phyloP scores from a whole-genome alignment of 2,888 invertebrate species.

The Eremobia ochroleuca region DNA sequence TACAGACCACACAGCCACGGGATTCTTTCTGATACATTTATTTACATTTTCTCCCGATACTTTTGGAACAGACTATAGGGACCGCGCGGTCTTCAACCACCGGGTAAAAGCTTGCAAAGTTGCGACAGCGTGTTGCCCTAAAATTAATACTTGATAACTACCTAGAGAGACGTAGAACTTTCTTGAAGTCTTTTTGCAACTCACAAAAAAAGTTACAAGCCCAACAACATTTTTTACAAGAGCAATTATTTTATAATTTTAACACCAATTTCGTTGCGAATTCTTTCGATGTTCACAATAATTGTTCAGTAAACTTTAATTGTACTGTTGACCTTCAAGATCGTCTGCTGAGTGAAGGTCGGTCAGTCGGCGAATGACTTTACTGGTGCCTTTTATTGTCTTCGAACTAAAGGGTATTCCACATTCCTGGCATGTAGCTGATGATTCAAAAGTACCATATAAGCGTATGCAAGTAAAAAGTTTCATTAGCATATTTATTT shows the following conservation, averaged over 20 bases:
- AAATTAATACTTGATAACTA: not conserved
- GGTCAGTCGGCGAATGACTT: conserved; percentile 32
- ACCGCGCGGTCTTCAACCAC: not conserved
- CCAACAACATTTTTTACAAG: not conserved
- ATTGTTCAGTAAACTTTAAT: conserved; percentile 35
- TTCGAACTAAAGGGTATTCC: conserved; percentile 52
- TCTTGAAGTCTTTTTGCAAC: not conserved
- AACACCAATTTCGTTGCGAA: conserved; percentile 15
- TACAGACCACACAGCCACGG: too few species aligned
- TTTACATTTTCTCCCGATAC: not conserved
- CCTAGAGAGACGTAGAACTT: not conserved
- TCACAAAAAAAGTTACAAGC: not conserved
- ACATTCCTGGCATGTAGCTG: conserved; percentile 54
- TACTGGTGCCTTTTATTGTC: conserved; percentile 51
- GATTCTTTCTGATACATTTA: not conserved
- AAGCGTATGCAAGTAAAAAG: not conserved
- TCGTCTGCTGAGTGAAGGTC: conserved; percentile 50
- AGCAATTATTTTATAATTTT: not conserved
- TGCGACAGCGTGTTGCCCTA: not conserved
- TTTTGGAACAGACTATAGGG: not conserved
- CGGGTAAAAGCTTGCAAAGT: not conserved
- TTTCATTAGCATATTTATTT: conserved; percentile 47
- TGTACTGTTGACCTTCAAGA: conserved; percentile 44
- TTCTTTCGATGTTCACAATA: conserved; percentile 13
- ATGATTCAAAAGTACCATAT: conserved; percentile 33